Evolutionary conservation across 2,888 invertebrate species (phyloP).

Genomic region (Orthosia gothica): DNA sequence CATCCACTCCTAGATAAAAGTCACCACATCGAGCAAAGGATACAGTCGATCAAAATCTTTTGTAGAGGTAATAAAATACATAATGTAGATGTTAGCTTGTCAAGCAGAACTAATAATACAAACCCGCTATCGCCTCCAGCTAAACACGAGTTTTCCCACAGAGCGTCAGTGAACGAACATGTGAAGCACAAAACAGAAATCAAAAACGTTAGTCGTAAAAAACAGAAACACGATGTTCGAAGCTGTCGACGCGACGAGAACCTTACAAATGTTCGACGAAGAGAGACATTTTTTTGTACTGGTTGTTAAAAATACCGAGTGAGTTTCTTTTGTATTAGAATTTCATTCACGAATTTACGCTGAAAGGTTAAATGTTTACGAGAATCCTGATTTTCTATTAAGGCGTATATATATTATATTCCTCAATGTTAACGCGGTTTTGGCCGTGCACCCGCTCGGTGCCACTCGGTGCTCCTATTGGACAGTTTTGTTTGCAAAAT

Average conservation of each 20-base stretch:
- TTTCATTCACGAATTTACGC: slow-evolving; percentile 10
- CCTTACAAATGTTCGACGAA: slow-evolving; percentile 17
- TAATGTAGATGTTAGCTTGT: too few relatives aligned
- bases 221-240: slow-evolving; percentile 25
- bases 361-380: slow-evolving; percentile 1
- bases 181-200: slow-evolving; percentile 4
- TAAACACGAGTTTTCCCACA: background rate
- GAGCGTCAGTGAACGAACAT: background rate
- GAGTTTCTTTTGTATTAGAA: slow-evolving; percentile 7
- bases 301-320: slow-evolving; percentile 21
- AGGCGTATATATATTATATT: too few relatives aligned
- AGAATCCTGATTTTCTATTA: background rate
- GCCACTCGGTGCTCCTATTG: too few relatives aligned
- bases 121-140: background rate
- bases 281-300: slow-evolving; percentile 15
- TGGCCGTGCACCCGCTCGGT: too few relatives aligned
- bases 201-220: slow-evolving; percentile 11
- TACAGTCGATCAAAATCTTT: too few relatives aligned
- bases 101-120: background rate
- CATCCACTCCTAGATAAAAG: too few relatives aligned
- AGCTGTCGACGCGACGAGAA: background rate
- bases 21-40: too few relatives aligned
- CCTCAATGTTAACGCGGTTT: too few relatives aligned
- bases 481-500: too few relatives aligned
- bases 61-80: too few relatives aligned